Conservation (phyloP, 2,113 vertebrate species). For the Rhodinocichla rosea region DNA sequence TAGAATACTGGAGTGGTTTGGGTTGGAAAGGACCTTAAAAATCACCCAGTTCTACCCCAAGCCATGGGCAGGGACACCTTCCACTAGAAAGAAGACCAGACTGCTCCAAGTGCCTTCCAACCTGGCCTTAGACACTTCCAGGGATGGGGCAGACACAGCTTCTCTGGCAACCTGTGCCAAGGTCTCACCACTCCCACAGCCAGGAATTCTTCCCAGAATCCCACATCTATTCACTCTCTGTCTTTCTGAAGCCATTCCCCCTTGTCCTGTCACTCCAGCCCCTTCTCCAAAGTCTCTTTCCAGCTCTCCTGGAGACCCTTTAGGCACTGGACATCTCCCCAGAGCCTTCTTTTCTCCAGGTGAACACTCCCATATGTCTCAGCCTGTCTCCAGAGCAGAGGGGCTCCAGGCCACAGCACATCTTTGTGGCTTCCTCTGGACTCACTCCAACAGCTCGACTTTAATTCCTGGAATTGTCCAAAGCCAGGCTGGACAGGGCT, state of each 20-base stretch:
- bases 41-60: background rate
- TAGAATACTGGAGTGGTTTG: background rate
- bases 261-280: background rate
- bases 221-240: background rate
- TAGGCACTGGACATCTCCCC: background rate
- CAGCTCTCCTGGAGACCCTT: background rate
- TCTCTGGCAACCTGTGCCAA: background rate
- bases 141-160: background rate
- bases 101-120: background rate
- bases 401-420: background rate
- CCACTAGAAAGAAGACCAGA: background rate
- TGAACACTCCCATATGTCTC: background rate
- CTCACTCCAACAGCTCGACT: background rate
- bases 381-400: background rate
- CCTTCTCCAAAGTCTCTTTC: background rate
- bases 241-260: background rate
- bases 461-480: background rate
- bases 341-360: background rate
- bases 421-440: background rate
- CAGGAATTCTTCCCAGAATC: background rate
- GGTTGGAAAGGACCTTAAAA: background rate
- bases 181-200: background rate
- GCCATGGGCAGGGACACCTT: background rate
- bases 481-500: background rate
- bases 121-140: background rate